These are phyloP conservation scores for Heteromurus nitidus DNA, from an alignment of 2,888 invertebrate genomes.

Conservation along the genomic window DNA sequence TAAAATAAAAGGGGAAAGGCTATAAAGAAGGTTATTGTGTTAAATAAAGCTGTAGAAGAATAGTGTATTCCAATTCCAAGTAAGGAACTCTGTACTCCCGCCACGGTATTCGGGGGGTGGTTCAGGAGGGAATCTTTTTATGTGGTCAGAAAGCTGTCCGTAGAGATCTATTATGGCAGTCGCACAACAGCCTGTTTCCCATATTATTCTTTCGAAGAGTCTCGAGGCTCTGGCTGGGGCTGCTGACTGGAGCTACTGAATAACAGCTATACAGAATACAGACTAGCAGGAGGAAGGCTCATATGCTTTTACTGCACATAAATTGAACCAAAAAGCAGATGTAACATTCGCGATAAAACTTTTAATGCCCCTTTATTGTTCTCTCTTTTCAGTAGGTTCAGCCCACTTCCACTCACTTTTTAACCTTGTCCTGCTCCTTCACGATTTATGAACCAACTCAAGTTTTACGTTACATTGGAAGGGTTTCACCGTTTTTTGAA, in stretches of 20 bases:
- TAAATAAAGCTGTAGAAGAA: no score
- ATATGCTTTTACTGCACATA: background rate
- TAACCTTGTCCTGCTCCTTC: background rate
- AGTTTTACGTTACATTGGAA: background rate
- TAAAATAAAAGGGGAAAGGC: no score
- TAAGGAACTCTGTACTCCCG: no score
- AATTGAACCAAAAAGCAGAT: slow-evolving; percentile 15
- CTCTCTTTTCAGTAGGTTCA: background rate
- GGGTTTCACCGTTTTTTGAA: slow-evolving; percentile 8
- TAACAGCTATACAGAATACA: no score
- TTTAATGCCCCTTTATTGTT: slow-evolving; percentile 12
- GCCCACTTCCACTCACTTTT: background rate
- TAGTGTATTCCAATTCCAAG: no score
- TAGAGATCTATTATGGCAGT: background rate
- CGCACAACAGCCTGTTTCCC: background rate
- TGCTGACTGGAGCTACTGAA: no score
- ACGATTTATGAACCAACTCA: slow-evolving; percentile 9
- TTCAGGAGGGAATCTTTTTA: background rate
- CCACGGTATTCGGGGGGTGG: no score
- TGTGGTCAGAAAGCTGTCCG: background rate
- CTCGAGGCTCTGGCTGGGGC: no score
- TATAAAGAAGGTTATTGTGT: no score
- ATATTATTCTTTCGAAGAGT: background rate
- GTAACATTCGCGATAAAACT: slow-evolving; percentile 19
- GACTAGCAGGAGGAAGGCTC: no score